Evolutionary conservation across 2,888 invertebrate genomes (phyloP), one percentile per base, ranked within the genome.

Genomic region (Drosophila conformis): DNA sequence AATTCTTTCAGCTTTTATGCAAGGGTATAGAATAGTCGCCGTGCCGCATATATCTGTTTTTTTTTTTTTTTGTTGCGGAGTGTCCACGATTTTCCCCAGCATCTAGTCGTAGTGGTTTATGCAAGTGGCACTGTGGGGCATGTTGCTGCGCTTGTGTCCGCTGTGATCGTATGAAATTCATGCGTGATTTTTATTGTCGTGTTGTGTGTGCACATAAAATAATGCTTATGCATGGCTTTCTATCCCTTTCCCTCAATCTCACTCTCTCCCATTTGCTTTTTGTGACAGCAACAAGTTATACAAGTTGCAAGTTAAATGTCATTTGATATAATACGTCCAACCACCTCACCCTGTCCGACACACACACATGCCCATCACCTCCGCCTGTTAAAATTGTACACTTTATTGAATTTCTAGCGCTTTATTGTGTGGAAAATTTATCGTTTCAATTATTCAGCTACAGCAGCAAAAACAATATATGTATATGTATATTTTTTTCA

Each of bases 131-230:
- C 69, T 46, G 76, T 61, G 69, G 69, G 64, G 64, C 62, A 61
- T 68, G 65, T 67, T 56, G 65, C 65, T 27, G 67, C 64, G 46
- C 53, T 53, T 68, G 64, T 52, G 78, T 62, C 69, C 70, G 81
- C 69, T 84, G 76, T 80, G 71, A 72, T 69, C 62, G 74, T 71
- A 80, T 82, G 80, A 87, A 85, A 84, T 73, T 83, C 87, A 83
- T 86, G 83, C 87, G 87, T 86, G 83, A 86, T 86, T 86, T 86
- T 86, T 87, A 86, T 85, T 86, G 85, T 85, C 73, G 76, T 80
- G 82, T 83, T 85, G 82, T 76, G 83, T 72, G 80, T 80, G 80
- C 76, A 73, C 83, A 85, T 85, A 80, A 87, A 87, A 85, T 85
- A 85, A 83, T 86, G 83, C 76, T 81, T 80, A 80, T 85, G 75